Percentiles rank a stretch among this genome's conserved stretches.
These are phyloP conservation scores for Chironomus riparius DNA, from an alignment of 2,888 invertebrate genomes.

Conservation along the genomic window DNA sequence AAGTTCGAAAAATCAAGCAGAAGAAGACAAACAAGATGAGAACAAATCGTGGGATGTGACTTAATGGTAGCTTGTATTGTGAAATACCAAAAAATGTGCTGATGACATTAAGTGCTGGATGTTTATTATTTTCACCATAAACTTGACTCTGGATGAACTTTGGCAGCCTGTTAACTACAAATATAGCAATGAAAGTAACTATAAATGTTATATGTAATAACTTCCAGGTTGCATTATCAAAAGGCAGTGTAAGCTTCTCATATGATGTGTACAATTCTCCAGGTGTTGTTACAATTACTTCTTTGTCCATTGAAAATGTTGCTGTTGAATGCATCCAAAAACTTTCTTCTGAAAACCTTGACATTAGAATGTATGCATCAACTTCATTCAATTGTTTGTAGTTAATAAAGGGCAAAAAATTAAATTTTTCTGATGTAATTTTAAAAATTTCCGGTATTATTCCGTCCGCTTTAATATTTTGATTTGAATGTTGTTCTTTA, in stretches of 20 bases:
- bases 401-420: too few relatives aligned
- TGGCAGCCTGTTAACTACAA: neutral
- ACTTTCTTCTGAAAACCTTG: too few relatives aligned
- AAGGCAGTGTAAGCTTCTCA: neutral
- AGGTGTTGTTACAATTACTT: neutral
- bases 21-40: neutral
- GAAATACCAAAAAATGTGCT: neutral
- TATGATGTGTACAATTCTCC: neutral
- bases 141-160: neutral
- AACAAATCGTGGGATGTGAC: neutral
- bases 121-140: neutral
- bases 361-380: too few relatives aligned
- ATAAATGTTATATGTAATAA: neutral
- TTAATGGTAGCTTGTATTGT: neutral
- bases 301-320: neutral
- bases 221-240: neutral
- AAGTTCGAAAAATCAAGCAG: neutral
- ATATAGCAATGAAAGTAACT: neutral
- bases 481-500: too few relatives aligned
- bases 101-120: neutral
- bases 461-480: too few relatives aligned
- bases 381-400: too few relatives aligned
- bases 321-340: too few relatives aligned
- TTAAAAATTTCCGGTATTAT: too few relatives aligned
- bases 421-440: too few relatives aligned